Base-by-base conservation (phyloP, 2,797 vertebrate species). In the Rhinophrynus dorsalis region DNA sequence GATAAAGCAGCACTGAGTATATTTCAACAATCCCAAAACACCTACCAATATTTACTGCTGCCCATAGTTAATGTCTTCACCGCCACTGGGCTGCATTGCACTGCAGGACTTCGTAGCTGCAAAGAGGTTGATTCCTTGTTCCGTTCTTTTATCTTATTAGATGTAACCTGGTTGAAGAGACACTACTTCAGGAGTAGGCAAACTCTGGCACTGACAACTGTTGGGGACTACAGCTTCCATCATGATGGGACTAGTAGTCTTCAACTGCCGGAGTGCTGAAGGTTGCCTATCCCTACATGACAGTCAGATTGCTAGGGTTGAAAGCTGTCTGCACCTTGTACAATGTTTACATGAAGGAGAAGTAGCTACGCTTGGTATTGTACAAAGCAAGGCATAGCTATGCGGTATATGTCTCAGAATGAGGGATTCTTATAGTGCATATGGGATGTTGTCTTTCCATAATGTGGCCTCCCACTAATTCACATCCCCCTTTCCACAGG, bases 321-420 rank as follows among this genome's bases (percentile, higher is more conserved):
- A 45, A 57, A 57, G 23, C 13, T 38, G 12, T n/a, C 11, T 40
- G 26, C 17, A 10, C 27, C 15, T 38, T 50, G 42, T 63, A 50
- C 51, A 42, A 44, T 73, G 69, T 66, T 66, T 73, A 73, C 62
- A 59, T 58, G 30, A 21, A 56, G 68, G 44, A 64, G 51, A 17
- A 63, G 52, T 52, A 50, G 21, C n/a, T n/a, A n/a, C n/a, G n/a
- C n/a, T n/a, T n/a, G n/a, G n/a, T 47, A 27, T 10, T 48, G 26
- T 45, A 32, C 2, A 48, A 40, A 40, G 40, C 50, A 30, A n/a
- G 50, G 21, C 18, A 48, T 29, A 17, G 23, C 66, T n/a, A n/a
- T n/a, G n/a, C n/a, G n/a, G n/a, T n/a, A n/a, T n/a, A n/a, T n/a
- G n/a, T n/a, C n/a, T n/a, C n/a, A n/a, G n/a, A n/a, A n/a, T n/a